These are phyloP conservation scores for Marcusenius ussheri DNA, from an alignment of 2,113 vertebrate genomes.

Conservation along the genomic window DNA sequence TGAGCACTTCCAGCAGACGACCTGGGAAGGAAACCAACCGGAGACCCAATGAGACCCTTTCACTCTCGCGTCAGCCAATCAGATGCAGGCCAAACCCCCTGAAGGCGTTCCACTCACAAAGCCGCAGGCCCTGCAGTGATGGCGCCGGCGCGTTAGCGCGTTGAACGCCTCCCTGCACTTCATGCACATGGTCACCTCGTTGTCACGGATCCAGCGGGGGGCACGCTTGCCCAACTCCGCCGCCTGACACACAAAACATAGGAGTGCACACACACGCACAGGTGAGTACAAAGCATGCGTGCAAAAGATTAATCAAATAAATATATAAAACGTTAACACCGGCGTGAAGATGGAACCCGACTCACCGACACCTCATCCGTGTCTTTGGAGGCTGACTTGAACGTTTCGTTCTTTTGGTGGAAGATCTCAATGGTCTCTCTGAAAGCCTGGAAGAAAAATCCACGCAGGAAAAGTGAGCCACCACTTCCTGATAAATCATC, in stretches of 20 bases:
- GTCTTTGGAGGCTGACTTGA: slow-evolving; percentile 77
- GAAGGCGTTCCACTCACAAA: slow-evolving; percentile 61
- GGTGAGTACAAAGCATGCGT: background rate
- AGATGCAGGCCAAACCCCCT: background rate
- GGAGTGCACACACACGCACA: background rate
- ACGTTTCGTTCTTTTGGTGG: slow-evolving; percentile 84
- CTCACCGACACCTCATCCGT: slow-evolving; percentile 76
- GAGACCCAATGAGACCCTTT: background rate
- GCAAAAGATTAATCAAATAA: background rate
- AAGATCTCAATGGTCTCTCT: slow-evolving; percentile 73
- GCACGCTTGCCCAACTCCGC: slow-evolving; percentile 82
- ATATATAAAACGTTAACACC: background rate
- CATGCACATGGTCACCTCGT: slow-evolving; percentile 90
- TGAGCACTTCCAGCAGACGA: slow-evolving; percentile 93
- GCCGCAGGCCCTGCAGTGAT: slow-evolving; percentile 87
- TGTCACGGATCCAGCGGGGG: slow-evolving; percentile 88
- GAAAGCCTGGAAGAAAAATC: slow-evolving; percentile 59
- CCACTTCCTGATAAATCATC: background rate
- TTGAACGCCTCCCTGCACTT: slow-evolving; percentile 86
- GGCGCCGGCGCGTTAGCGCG: slow-evolving; percentile 76
- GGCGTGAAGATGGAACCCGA: slow-evolving; percentile 15
- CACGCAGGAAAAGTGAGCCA: background rate
- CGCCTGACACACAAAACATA: slow-evolving; percentile 46
- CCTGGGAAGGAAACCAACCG: slow-evolving; percentile 52
- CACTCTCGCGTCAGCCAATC: background rate